phyloP scores from a whole-genome alignment of 2,113 vertebrate species.

The Nanorana parkeri region DNA sequence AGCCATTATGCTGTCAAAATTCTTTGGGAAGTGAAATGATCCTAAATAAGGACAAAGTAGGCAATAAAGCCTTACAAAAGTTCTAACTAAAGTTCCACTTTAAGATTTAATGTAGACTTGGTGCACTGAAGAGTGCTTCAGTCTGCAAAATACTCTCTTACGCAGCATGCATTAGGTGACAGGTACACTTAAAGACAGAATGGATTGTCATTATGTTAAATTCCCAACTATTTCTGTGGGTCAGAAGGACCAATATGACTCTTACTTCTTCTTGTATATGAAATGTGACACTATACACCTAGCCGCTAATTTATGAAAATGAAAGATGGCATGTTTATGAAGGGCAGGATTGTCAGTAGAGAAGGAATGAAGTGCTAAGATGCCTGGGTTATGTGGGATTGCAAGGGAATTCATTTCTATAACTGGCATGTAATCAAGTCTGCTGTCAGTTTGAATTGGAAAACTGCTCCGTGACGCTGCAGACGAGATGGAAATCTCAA shows the following conservation, averaged over 20 bases:
- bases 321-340: conserved; percentile 79
- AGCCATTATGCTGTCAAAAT: too few relatives aligned
- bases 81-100: too few relatives aligned
- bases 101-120: too few relatives aligned
- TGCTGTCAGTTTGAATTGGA: conserved; percentile 75
- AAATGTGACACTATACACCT: conserved; percentile 69
- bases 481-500: conserved; percentile 74
- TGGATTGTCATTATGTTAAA: conserved; percentile 9
- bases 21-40: too few relatives aligned
- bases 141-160: too few relatives aligned
- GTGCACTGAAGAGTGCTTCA: too few relatives aligned
- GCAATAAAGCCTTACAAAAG: too few relatives aligned
- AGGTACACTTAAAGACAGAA: background rate
- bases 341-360: conserved; percentile 73
- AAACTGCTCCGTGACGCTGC: conserved; percentile 76
- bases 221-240: conserved; percentile 38
- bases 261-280: conserved; percentile 66
- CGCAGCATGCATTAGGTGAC: too few relatives aligned
- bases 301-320: conserved; percentile 73
- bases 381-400: conserved; percentile 70
- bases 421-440: conserved; percentile 80
- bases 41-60: too few relatives aligned
- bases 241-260: conserved; percentile 61
- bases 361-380: conserved; percentile 68
- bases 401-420: conserved; percentile 77